Evolutionary conservation across 2,888 invertebrate species (phyloP), one percentile per base, ranked within the genome.

Genomic region (Drepana falcataria): DNA sequence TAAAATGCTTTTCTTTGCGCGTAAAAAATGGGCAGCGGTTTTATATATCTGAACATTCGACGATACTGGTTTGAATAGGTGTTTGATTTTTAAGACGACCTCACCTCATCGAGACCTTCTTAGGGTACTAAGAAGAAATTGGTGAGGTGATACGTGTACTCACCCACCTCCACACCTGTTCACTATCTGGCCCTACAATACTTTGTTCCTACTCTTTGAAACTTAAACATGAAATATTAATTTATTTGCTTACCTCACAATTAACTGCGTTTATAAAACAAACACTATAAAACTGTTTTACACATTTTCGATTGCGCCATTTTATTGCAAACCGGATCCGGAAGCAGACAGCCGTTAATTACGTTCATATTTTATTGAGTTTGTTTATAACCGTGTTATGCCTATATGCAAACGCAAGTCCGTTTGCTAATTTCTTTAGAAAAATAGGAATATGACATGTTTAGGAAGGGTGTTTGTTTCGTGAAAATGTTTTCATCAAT

Each of bases 321-420:
- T 71, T 68, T 67, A 70, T 65, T 66, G 64, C 59, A 53, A 52
- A 55, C 59, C 64, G 62, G 62, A 67, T 66, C 55, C 59, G 60
- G 62, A 64, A 61, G 52, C 59, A 55, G 59, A 53, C 49, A 37
- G 35, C 47, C 41, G 51, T 61, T 61, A 64, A 57, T 57, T 60
- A 58, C 48, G 51, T 58, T 54, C 51, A 58, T 65, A 60, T 58
- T 56, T 55, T 58, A 56, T 48, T 53, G 49, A 47, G 54, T 56
- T 52, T 64, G 53, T 59, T 64, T 48, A 37, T 47, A 51, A 9
- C 40, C 5, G 40, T 41, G 40, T 51, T 35, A 51, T 34, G 21
- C 37, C 4, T 49, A 6, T 35, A 51, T 51, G 9, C 6, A 51
- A 21, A 21, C 21, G 21, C 21, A 21, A 21, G 21, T 21, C 21